Evolutionary conservation across 92 coral and sea anemone genomes (phyloP), one percentile per base, ranked within the genome.

Genomic region (Porites evermanni): DNA sequence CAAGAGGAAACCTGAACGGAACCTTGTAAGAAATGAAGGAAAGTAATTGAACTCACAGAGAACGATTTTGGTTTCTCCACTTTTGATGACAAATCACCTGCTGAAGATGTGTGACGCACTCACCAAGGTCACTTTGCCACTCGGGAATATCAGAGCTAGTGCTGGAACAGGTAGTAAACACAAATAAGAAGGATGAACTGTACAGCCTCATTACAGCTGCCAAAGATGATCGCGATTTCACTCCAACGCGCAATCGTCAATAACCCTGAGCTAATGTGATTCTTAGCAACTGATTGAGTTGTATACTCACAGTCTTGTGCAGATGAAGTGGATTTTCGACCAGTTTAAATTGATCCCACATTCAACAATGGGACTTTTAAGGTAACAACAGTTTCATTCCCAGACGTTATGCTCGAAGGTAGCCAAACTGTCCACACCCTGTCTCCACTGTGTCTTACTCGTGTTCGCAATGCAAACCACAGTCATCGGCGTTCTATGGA

Each of bases 331-430:
- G 91, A 87, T 59, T 59, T 64, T 53, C 4, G 38, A 8, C 79
- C 88, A 6, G 64, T 91, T 71, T 87, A 89, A 24, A 58, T 91
- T 20, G 94, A 91, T 74, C 94, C 91, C 19, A 91, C 94, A 8
- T 87, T 91, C 65, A 88, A 91, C 58, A 78, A 78, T 47, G 94
- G 94, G 8, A 64, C 53, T 5, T 91, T 91, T 63, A 87, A 87
- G 6, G 88, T 91, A 9, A 91, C 94, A 11, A 88, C 88, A n/a
- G 79, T 82, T 1, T 32, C 89, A 8, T 79, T 77, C 50, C 64
- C 91, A 73, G 38, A 82, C 77, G 20, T 91, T n/a, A 81, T 80
- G 18, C 82, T 91, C 13, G 66, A 77, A 60, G 14, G 79, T 59
- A 69, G 0, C 29, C 38, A 53, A n/a, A 47, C 21, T 18, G 60